These are phyloP conservation scores for Myopa testacea DNA, from an alignment of 2,888 invertebrate species.

Conservation along the genomic window DNA sequence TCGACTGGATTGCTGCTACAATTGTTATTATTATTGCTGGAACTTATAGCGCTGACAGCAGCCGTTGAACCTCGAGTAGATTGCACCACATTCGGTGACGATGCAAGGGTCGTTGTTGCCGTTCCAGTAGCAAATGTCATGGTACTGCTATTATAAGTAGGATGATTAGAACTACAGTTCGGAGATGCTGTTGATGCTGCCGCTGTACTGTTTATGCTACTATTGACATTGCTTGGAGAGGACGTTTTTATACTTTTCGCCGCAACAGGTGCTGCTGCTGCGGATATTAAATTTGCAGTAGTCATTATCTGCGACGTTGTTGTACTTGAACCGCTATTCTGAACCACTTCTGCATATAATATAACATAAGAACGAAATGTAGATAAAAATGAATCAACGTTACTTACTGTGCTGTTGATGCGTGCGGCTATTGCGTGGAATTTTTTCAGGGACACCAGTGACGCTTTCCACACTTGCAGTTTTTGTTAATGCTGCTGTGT, in stretches of 20 bases:
- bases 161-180: conserved; percentile 20
- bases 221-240: conserved; percentile 11
- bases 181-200: conserved; percentile 27
- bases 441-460: conserved; percentile 36
- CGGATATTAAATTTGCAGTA: conserved; percentile 24
- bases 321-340: conserved; percentile 31
- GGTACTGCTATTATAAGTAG: conserved; percentile 37
- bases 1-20: conserved; percentile 54
- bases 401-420: conserved; percentile 48
- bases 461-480: conserved; percentile 1
- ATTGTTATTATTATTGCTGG: conserved; percentile 47
- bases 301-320: conserved; percentile 42
- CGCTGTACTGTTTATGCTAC: conserved; percentile 29
- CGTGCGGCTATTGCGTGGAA: conserved; percentile 46
- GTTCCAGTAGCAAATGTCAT: conserved; percentile 38
- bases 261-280: conserved; percentile 41
- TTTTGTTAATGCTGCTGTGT: conserved; percentile 1
- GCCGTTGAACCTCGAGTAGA: conserved; percentile 57
- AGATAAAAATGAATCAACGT: not conserved
- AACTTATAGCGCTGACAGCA: conserved; percentile 45
- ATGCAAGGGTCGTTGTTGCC: conserved; percentile 36
- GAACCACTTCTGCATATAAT: not conserved
- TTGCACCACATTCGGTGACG: conserved; percentile 51
- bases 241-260: conserved; percentile 48
- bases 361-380: not conserved